Base-by-base conservation (phyloP, 2,113 vertebrate species). In the Struthio camelus region DNA sequence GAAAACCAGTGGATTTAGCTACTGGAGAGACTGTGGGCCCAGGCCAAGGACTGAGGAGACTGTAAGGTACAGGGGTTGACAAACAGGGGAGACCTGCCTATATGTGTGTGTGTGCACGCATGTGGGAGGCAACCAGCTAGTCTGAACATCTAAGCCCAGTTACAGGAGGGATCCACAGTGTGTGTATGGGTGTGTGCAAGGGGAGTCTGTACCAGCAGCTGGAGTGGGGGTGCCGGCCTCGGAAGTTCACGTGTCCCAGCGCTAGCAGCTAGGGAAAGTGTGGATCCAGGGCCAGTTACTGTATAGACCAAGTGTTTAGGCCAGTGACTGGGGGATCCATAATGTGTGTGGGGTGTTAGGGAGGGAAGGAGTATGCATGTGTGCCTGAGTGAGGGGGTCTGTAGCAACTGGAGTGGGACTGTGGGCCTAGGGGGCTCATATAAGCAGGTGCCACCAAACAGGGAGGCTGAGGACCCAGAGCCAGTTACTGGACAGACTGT, bases 61-160 rank as follows among this genome's bases (percentile, higher is more conserved):
- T 50, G 5, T 13, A 73, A 73, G 18, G 10, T 64, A 23, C 77
- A 36, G 18, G 81, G 24, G 23, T 59, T 16, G 17, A 46, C 44
- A 46, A 14, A 46, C 44, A 46, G 44, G 44, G 44, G 44, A 46
- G 44, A 46, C 44, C 44, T 46, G 44, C 17, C 17, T 46, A 6
- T 46, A 15, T 46, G 44, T 46, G 44, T 46, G 44, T 46, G 44
- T 46, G 44, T 15, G 14, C 44, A 46, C 14, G 44, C 17, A 6
- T 16, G 34, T 1, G 1, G 19, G 42, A 85, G 30, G 69, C 4
- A 59, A 59, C 3, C 10, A 14, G 44, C 3, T 0, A 70, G 14
- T 19, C 38, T 44, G 23, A 42, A 22, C 11, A 5, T 62, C 51
- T 71, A 79, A 82, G 71, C 15, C 2, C 28, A 80, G 32, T 18